These are phyloP conservation scores for Thamnophis sirtalis DNA, from an alignment of 2,113 vertebrate species.

Conservation along the genomic window DNA sequence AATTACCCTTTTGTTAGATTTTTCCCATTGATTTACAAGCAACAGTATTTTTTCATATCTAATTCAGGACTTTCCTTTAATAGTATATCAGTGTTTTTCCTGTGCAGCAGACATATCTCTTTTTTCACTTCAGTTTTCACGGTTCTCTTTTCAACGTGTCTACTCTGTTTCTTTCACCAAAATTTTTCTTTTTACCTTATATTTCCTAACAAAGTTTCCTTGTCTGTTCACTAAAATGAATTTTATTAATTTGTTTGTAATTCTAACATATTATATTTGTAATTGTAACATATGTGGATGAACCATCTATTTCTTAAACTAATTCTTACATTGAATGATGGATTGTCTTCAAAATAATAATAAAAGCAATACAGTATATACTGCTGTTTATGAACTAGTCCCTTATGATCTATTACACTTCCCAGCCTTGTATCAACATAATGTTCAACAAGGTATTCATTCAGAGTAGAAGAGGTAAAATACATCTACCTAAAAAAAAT, in stretches of 20 bases:
- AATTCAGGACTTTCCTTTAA: not conserved
- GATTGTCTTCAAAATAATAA: conserved; percentile 53
- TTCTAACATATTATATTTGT: conserved; percentile 4
- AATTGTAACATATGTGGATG: conserved; percentile 34
- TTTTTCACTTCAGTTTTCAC: conserved; percentile 1
- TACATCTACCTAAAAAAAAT: conserved; percentile 52
- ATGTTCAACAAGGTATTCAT: conserved; percentile 54
- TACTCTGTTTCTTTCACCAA: conserved; percentile 22
- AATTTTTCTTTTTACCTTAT: not conserved
- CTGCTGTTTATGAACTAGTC: conserved; percentile 47
- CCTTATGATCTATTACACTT: conserved; percentile 48
- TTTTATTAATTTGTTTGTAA: conserved; percentile 13
- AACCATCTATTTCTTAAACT: conserved; percentile 47
- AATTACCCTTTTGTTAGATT: not conserved
- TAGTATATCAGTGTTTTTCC: not conserved
- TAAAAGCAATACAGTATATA: conserved; percentile 12
- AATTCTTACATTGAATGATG: conserved; percentile 52
- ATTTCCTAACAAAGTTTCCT: not conserved
- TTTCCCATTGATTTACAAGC: not conserved
- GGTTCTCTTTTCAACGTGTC: not conserved
- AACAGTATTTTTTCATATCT: not conserved
- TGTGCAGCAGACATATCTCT: not conserved
- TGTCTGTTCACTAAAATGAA: conserved; percentile 49
- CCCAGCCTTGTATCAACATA: conserved; percentile 49
- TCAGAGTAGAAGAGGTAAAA: conserved; percentile 46